Base-by-base conservation (phyloP, 1,140 invertebrate genomes). In the Mya arenaria region DNA sequence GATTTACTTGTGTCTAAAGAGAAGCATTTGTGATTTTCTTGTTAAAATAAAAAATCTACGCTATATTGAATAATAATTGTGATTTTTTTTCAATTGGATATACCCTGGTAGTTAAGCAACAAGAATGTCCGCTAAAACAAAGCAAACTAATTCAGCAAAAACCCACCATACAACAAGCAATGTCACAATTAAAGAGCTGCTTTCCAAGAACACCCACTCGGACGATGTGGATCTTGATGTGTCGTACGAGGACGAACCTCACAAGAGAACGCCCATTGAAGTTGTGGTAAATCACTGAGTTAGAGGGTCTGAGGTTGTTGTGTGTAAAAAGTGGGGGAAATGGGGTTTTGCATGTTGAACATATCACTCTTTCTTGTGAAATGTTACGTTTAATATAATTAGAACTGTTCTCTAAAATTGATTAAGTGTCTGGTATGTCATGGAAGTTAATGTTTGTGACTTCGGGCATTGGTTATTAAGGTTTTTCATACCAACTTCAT, bases 221-320 rank as follows among this genome's bases (percentile, higher is more conserved):
- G 25, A 8, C 0, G 56, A 74, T 62, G 25, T 71, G 30, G 39
- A 71, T n/a, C 13, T 58, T 2, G 56, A 62, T 8, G 37, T 74
- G 3, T 41, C 72, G 6, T 74, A 74, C n/a, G 52, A 74, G 25
- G 72, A 74, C 44, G 72, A 56, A 19, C 72, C 72, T 0, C 30
- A 41, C 4, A 74, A 74, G 58, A 56, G 52, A 28, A 74, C 72
- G 15, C 72, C 72, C 13, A 74, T 74, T 28, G 72, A 62, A 60
- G 72, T 74, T 60, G 72, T 74, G 72, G 72, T 74, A 62, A 62
- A 8, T 52, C 4, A 71, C 56, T 30, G 68, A 55, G 34, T 41
- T 71, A 55, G 68, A 55, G 68, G 68, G 52, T 32, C 32, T 60
- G 8, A n/a, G 17, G 13, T 60, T 13, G 6, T n/a, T 60, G 8